Base-by-base conservation (phyloP, 2,797 vertebrate genomes). In the Trematomus bernacchii region DNA sequence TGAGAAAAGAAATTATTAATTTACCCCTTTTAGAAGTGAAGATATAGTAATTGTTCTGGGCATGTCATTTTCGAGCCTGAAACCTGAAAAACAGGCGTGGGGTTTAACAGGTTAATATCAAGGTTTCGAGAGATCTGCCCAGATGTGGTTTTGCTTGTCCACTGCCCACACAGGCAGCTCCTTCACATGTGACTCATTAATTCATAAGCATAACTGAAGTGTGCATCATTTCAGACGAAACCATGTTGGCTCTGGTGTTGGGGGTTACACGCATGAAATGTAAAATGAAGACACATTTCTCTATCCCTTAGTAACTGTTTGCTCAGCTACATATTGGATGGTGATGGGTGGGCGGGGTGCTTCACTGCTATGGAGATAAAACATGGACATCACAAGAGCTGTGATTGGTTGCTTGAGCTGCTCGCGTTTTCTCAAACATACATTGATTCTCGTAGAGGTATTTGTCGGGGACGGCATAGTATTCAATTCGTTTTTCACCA, bases 141-240 rank as follows among this genome's bases (percentile, higher is more conserved):
- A n/a, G 30, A 60, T 63, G 57, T 68, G 58, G 40, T 59, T 68
- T 19, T 4, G 16, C 63, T 67, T n/a, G 33, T 42, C 57, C 53
- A 27, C 47, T 61, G 54, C 77, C 50, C 61, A 67, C 75, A 47
- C 6, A 55, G 33, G 7, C 10, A 1, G 1, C 61, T 54, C 40
- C 10, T 4, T 74, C 74, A 64, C n/a, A 43, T 42, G 19, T 84
- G 81, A 82, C 16, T 82, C 74, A 71, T 57, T 27, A 19, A 52
- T 40, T 55, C 27, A 55, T n/a, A 6, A 21, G 23, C 11, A n/a
- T 68, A 57, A 53, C 4, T 42, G 13, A 21, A 16, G 18, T 7
- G 14, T 50, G 40, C 46, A 66, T 80, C 53, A 66, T 64, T 58
- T 69, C 54, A 52, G 4, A 40, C 3, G 10, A 30, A 0, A 1